phyloP scores from a whole-genome alignment of 53 echinoderm and acorn worm species.

The Astropecten irregularis region DNA sequence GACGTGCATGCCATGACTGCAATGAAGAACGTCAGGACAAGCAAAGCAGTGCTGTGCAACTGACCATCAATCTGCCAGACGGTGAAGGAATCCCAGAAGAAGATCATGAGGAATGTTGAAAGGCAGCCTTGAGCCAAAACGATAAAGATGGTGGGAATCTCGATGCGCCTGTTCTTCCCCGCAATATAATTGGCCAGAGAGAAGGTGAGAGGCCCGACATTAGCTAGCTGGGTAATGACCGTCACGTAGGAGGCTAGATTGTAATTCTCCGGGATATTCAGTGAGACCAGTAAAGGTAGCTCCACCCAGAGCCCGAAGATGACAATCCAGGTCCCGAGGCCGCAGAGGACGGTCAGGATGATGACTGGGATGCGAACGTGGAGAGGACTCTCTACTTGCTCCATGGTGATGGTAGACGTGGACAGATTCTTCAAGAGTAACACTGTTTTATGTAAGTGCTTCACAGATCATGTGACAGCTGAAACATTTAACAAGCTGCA shows the following conservation, averaged over 20 bases:
- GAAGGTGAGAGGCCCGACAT: slow-evolving; percentile 86
- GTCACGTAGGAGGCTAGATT: slow-evolving; percentile 85
- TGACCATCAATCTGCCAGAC: slow-evolving; percentile 59
- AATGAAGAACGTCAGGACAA: slow-evolving; percentile 71
- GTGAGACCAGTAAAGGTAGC: slow-evolving; percentile 81
- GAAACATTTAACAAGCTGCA: too few species aligned
- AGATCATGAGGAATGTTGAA: slow-evolving; percentile 73
- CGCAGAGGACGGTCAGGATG: slow-evolving; percentile 74
- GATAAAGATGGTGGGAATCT: slow-evolving; percentile 75
- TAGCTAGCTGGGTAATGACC: slow-evolving; percentile 88
- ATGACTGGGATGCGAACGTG: slow-evolving; percentile 46
- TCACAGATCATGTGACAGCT: too few species aligned
- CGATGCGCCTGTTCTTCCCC: slow-evolving; percentile 53
- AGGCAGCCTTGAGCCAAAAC: slow-evolving; percentile 62
- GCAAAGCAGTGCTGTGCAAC: slow-evolving; percentile 79
- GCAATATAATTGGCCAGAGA: slow-evolving; percentile 62
- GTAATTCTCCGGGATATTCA: slow-evolving; percentile 87
- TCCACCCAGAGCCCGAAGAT: slow-evolving; percentile 97
- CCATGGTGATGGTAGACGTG: neutral
- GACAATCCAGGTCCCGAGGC: slow-evolving; percentile 89
- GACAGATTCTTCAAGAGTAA: neutral
- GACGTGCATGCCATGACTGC: slow-evolving; percentile 91
- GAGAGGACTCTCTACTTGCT: neutral
- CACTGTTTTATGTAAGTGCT: too few species aligned
- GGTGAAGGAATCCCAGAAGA: slow-evolving; percentile 86